Evolutionary conservation across 2,797 vertebrate genomes (phyloP), one percentile per base, ranked within the genome.

Genomic region (Hapalemur alaotrensis): DNA sequence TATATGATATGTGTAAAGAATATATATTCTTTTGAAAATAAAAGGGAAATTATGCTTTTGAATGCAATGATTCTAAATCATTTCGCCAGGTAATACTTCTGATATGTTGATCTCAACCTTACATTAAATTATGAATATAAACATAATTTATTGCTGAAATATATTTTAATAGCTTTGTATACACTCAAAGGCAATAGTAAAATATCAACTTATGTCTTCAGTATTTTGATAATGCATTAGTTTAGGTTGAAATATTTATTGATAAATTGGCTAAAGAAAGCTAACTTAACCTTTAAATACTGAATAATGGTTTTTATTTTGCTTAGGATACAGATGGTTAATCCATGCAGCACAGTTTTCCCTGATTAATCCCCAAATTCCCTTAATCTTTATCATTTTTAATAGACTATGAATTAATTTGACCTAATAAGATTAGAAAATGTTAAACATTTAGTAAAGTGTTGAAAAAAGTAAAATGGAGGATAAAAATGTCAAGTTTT

Each of bases 351-450:
- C 23, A 82, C 38, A 1, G 67, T 30, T 50, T 81, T 61, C 81
- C 59, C 73, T 85, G 80, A 72, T 95, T 93, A 52, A 95, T 43
- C 96, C 96, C 95, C 96, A 95, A 98, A 89, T 83, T 92, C 94
- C 81, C 94, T 84, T 94, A 95, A 91, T 23, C 94, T 92, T 98
- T 86, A 96, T 83, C 67, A 84, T 97, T 97, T 95, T 87, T 98
- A 98, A 91, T 95, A 96, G 50, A 98, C 50, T 61, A 67, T 2
- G 94, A 96, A 96, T 98, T 98, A 98, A 96, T 99, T 99, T 99
- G 99, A 99, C 99, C 99, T 99, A 99, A 99, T 99, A 99, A 98
- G 98, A 99, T 98, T 99, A 98, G 98, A 98, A 98, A 98, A 99
- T 97, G 97, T 98, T 97, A 98, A 98, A 96, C 88, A 96, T 98